A percentile compares a stretch with the other conserved stretches of the same genome.
Evolutionary conservation across 2,797 vertebrate genomes (phyloP).

Genomic region (Hirundo rustica): DNA sequence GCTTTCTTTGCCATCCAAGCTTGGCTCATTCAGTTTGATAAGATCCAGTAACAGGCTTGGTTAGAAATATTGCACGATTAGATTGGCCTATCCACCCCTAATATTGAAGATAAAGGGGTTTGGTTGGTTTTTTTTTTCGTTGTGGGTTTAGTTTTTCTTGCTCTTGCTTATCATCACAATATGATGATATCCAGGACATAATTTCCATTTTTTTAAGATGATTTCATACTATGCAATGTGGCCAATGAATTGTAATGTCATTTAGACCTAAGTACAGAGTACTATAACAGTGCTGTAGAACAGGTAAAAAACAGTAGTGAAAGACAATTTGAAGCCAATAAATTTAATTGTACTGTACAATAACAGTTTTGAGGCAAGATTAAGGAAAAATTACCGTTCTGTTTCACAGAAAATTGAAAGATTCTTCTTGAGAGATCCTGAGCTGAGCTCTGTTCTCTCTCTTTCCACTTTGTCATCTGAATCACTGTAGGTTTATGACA

Average conservation of each 20-base stretch:
- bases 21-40: conserved; percentile 25
- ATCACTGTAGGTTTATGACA: neutral
- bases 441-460: neutral
- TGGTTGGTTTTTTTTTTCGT: neutral
- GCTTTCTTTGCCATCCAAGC: conserved; percentile 9
- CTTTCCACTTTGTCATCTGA: neutral
- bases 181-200: neutral
- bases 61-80: conserved; percentile 19
- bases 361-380: neutral
- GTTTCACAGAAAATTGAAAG: neutral
- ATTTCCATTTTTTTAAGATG: neutral
- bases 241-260: neutral
- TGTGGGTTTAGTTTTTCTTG: neutral
- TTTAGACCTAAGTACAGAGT: neutral
- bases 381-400: neutral
- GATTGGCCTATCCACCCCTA: neutral
- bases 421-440: neutral
- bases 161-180: neutral
- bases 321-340: neutral
- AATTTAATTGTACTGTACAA: neutral
- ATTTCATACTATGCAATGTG: neutral
- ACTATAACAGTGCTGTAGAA: neutral
- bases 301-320: neutral
- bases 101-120: neutral
- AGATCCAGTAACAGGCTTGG: conserved; percentile 19